phyloP scores from a whole-genome alignment of 1,140 invertebrate species.

The Drosophila pruinosa region DNA sequence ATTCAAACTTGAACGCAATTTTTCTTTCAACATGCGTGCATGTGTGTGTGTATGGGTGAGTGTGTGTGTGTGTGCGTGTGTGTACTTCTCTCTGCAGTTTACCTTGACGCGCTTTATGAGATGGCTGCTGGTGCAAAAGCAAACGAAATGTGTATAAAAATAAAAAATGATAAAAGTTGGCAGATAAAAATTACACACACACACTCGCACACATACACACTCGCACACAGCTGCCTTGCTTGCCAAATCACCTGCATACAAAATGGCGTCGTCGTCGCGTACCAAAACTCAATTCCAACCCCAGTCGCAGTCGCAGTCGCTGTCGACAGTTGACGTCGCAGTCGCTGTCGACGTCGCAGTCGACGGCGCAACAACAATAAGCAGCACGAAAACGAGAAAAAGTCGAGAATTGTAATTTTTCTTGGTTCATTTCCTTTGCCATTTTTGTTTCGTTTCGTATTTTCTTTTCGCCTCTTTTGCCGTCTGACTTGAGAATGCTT shows the following conservation, averaged over 20 bases:
- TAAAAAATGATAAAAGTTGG: conserved; percentile 80
- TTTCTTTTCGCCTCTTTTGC: conserved; percentile 42
- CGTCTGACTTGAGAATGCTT: conserved; percentile 55
- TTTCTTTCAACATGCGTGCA: conserved; percentile 50
- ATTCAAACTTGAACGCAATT: conserved; percentile 76
- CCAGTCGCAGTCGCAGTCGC: conserved; percentile 12
- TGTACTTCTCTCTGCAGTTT: conserved; percentile 34
- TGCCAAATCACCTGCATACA: conserved; percentile 72
- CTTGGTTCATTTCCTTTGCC: conserved; percentile 81
- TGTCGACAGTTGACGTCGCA: conserved; percentile 1
- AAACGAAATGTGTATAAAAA: conserved; percentile 73
- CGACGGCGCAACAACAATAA: conserved; percentile 27
- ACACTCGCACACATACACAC: conserved; percentile 24
- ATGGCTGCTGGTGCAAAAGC: conserved; percentile 35
- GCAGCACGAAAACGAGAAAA: conserved; percentile 34
- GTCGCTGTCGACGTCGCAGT: background rate
- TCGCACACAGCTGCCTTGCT: conserved; percentile 37
- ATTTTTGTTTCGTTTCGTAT: conserved; percentile 59
- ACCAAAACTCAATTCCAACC: conserved; percentile 43
- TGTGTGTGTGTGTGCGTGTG: background rate
- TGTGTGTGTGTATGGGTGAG: conserved; percentile 5
- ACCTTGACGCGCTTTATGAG: conserved; percentile 62
- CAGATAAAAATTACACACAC: conserved; percentile 77
- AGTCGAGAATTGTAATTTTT: conserved; percentile 78
- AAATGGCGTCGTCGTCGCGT: conserved; percentile 55